Conservation (phyloP, 2,797 vertebrate species). For the Stomatorhinus walkeri region DNA sequence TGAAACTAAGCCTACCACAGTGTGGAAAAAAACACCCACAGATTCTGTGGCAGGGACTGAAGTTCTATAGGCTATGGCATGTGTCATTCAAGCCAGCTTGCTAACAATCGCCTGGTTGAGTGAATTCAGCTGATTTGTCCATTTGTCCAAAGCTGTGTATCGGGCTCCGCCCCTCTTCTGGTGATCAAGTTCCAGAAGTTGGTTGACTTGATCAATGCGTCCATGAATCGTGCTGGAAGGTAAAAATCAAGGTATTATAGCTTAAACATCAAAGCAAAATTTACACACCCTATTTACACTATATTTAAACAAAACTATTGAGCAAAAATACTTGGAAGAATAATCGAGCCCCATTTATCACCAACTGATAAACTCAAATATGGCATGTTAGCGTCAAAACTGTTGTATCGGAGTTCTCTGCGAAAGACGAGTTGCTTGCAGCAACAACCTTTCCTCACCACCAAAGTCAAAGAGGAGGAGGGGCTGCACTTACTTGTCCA, state of each 20-base stretch:
- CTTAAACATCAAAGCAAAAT: conserved; percentile 21
- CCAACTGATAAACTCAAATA: background rate
- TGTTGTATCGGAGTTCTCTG: background rate
- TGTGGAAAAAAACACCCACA: conserved; percentile 28
- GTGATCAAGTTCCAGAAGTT: conserved; percentile 97
- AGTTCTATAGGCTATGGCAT: conserved; percentile 60
- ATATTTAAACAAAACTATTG: background rate
- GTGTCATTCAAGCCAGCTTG: conserved; percentile 88
- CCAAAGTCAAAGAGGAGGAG: background rate
- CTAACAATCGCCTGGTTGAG: conserved; percentile 97
- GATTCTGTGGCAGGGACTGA: conserved; percentile 62
- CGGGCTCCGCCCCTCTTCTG: conserved; percentile 97
- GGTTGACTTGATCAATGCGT: conserved; percentile 98
- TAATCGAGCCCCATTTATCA: background rate
- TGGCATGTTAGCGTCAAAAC: background rate
- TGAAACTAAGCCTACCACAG: conserved; percentile 58
- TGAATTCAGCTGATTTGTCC: conserved; percentile 99
- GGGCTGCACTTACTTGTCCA: conserved; percentile 87
- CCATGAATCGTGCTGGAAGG: conserved; percentile 89
- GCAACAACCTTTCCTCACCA: background rate
- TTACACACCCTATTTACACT: background rate
- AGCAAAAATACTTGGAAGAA: conserved; percentile 64
- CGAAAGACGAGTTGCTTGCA: background rate
- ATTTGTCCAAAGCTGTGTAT: conserved; percentile 99
- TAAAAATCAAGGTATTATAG: background rate